Percentiles rank a stretch among this genome's conserved stretches.
phyloP scores from a whole-genome alignment of 2,888 invertebrate species.

The Xiphydria camelus region DNA sequence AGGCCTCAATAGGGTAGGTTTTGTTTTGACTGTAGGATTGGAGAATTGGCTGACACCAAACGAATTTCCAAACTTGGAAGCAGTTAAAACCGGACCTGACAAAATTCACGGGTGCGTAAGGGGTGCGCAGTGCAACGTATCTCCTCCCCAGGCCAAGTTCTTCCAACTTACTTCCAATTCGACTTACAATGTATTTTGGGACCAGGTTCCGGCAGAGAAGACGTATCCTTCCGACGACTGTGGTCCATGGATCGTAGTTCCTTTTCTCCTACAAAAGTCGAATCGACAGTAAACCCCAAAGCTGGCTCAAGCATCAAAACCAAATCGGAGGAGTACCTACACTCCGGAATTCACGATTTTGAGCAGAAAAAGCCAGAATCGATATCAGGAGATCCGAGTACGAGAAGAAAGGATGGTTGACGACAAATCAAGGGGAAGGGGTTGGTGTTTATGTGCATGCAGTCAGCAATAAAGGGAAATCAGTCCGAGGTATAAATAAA shows the following conservation, averaged over 20 bases:
- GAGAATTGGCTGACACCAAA: slow-evolving; percentile 37
- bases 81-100: slow-evolving; percentile 37
- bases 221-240: slow-evolving; percentile 30
- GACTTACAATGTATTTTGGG: slow-evolving; percentile 33
- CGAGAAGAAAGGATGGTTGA: no score
- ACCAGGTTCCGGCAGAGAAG: slow-evolving; percentile 24
- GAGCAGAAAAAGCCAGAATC: no score
- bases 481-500: no score
- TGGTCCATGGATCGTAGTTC: slow-evolving; percentile 32
- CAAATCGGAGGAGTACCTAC: no score
- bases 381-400: no score
- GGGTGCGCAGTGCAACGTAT: not conserved
- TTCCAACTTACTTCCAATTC: not conserved
- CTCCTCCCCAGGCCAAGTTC: no score
- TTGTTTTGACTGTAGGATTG: slow-evolving; percentile 32
- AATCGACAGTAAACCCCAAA: no score
- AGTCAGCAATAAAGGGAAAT: no score
- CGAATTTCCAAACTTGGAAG: slow-evolving; percentile 41
- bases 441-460: no score
- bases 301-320: no score
- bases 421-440: no score
- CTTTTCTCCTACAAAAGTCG: slow-evolving; percentile 36
- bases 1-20: slow-evolving; percentile 43
- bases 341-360: no score
- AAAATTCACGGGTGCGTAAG: not conserved